phyloP scores from a whole-genome alignment of 2,888 invertebrate species.

The Leptopterna dolabrata region DNA sequence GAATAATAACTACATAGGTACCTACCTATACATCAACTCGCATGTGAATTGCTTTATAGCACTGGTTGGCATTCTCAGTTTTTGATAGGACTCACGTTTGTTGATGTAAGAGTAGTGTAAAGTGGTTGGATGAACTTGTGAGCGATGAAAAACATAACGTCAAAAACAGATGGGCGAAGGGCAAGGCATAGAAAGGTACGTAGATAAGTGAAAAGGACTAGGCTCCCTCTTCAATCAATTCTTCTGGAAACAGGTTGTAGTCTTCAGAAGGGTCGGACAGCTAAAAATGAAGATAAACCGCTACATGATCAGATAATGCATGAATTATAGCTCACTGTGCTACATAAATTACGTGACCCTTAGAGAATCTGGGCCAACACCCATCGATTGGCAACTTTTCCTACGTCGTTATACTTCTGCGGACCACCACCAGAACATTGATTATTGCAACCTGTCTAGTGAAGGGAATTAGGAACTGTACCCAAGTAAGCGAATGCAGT shows the following conservation, averaged over 20 bases:
- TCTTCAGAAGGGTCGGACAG: not conserved
- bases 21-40: too few species aligned
- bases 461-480: too few species aligned
- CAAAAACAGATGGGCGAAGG: not conserved
- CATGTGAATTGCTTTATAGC: too few species aligned
- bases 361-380: slow-evolving; percentile 49
- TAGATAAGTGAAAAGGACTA: not conserved
- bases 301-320: slow-evolving; percentile 42
- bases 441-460: not conserved
- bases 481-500: too few species aligned
- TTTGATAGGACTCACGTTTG: too few species aligned
- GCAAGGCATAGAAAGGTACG: not conserved
- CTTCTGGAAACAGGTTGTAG: slow-evolving; percentile 30
- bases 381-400: slow-evolving; percentile 40
- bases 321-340: slow-evolving; percentile 41
- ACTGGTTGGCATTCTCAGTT: too few species aligned
- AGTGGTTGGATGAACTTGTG: too few species aligned
- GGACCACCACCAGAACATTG: not conserved
- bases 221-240: not conserved
- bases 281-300: slow-evolving; percentile 38
- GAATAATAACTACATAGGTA: too few species aligned
- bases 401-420: slow-evolving; percentile 26
- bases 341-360: slow-evolving; percentile 51
- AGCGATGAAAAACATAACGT: too few species aligned
- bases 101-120: too few species aligned